These are phyloP conservation scores for Morelia viridis DNA, from an alignment of 2,797 vertebrate species.

Conservation along the genomic window DNA sequence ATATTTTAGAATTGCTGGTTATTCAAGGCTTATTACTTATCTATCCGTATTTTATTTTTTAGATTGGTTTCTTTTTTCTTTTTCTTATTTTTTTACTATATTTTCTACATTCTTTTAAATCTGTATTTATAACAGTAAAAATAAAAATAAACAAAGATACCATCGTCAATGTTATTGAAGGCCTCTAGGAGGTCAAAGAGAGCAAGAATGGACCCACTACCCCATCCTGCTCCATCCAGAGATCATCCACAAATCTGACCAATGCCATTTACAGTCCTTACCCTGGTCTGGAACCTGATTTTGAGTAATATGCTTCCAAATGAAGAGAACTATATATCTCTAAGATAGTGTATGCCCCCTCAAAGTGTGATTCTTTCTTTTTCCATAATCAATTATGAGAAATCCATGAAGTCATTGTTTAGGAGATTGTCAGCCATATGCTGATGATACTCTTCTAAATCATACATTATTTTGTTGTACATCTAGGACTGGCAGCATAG, in stretches of 20 bases:
- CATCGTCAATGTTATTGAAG: neutral
- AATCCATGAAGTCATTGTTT: neutral
- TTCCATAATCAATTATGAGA: neutral
- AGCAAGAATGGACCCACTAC: too few species aligned
- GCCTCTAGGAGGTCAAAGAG: too few species aligned
- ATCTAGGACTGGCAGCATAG: neutral
- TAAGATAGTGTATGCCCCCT: too few species aligned
- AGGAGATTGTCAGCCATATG: neutral
- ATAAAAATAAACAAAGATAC: neutral
- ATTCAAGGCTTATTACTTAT: neutral
- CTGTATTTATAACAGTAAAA: neutral
- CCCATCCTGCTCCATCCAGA: too few species aligned
- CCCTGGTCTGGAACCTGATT: too few species aligned
- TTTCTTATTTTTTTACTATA: neutral
- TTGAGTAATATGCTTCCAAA: too few species aligned
- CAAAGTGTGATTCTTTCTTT: neutral
- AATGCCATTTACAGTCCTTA: too few species aligned
- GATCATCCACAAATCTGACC: too few species aligned
- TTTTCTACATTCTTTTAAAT: neutral
- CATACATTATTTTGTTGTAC: neutral
- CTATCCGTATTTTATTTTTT: neutral
- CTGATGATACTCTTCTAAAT: neutral
- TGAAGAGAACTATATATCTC: too few species aligned
- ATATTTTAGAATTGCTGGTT: neutral
- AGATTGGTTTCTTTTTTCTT: neutral